phyloP scores from a whole-genome alignment of 1,140 invertebrate genomes.

The Tetragonula clypearis region DNA sequence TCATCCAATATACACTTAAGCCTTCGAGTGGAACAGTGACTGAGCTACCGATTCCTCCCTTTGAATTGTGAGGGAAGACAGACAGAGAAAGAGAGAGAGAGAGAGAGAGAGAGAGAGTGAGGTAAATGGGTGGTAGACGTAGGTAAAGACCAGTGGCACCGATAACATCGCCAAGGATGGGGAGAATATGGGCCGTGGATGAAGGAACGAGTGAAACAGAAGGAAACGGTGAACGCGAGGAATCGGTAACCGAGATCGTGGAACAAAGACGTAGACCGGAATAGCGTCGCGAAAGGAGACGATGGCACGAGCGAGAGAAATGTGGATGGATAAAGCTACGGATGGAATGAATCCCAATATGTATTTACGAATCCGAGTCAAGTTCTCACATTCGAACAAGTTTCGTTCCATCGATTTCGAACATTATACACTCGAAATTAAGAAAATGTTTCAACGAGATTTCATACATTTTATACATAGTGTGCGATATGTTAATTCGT shows the following conservation, averaged over 20 bases:
- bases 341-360: no score
- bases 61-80: slow-evolving; percentile 43
- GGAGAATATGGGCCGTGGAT: not conserved
- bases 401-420: no score
- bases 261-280: not conserved
- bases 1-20: slow-evolving; percentile 71
- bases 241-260: slow-evolving; percentile 35
- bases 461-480: no score
- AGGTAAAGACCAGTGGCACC: not conserved
- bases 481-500: no score
- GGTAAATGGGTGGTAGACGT: not conserved
- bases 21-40: slow-evolving; percentile 67
- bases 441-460: no score
- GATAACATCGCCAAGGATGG: not conserved
- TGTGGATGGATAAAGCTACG: not conserved
- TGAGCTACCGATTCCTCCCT: slow-evolving; percentile 60
- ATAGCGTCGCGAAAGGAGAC: not conserved
- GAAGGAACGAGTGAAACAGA: not conserved
- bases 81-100: not conserved
- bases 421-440: no score
- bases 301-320: not conserved
- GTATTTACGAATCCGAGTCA: no score
- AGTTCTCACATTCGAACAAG: no score
- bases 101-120: slow-evolving; percentile 25
- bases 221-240: not conserved